Base-by-base conservation (phyloP, 2,113 vertebrate genomes). In the Zosterops japonicus region DNA sequence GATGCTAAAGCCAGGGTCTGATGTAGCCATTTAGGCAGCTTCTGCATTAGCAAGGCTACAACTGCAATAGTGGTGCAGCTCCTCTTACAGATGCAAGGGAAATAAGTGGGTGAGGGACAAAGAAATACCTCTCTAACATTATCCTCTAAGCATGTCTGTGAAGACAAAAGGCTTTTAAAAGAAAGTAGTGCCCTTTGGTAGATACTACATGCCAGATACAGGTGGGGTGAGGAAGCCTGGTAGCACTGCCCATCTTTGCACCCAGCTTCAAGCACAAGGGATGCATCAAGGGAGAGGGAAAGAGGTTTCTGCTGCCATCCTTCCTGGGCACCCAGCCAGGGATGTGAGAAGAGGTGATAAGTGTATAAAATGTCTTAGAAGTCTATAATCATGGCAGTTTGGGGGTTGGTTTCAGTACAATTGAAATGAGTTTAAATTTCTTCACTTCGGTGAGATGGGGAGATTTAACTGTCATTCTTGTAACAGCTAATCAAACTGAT, bases 401-500 rank as follows among this genome's bases (percentile, higher is more conserved):
- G 87, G 87, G 84, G 81, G 81, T 39, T 96, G 95, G 70, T 91
- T 94, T 93, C 35, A n/a, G 72, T 78, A 89, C 81, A 93, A 93
- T 84, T 83, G 87, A 92, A 96, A 84, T 52, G 65, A 93, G 82
- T 91, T 94, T 87, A 71, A 93, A 93, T 93, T 85, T 85, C 82
- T 82, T 95, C 65, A 2, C 84, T 94, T 93, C 28, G 92, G 50
- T 72, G 85, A 93, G 61, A 81, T 89, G 84, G 87, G 69, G 87
- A 96, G 87, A 89, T 95, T 91, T 87, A 93, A 83, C 95, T 96
- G 96, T 95, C 94, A 87, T 76, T 47, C 84, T 55, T 93, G 90
- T 94, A 93, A 87, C 84, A 95, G 92, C 87, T 95, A 96, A 91
- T 95, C 95, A 91, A 93, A 93, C 78, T 0, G 3, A 95, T 94